Conservation (phyloP, 1,140 invertebrate species). For the Proctacanthus coquilletti region DNA sequence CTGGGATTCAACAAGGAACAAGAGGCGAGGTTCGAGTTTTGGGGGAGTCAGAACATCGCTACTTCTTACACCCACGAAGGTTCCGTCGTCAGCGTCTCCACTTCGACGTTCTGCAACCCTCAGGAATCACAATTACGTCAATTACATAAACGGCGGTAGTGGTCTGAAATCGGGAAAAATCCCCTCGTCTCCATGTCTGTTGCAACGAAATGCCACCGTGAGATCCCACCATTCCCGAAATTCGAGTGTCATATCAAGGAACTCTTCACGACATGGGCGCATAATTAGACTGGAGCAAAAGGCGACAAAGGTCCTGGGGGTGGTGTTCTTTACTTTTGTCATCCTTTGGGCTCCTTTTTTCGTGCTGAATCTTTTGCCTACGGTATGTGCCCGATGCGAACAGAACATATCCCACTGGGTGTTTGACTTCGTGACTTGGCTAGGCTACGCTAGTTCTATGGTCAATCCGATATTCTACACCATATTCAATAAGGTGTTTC, state of each 20-base stretch:
- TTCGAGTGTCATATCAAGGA: constrained; percentile 63
- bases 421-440: constrained; percentile 75
- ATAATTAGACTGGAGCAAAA: constrained; percentile 78
- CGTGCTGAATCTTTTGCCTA: constrained; percentile 68
- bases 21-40: constrained; percentile 39
- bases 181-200: constrained; percentile 32
- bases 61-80: constrained; percentile 28
- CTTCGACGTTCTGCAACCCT: constrained; percentile 38
- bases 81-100: constrained; percentile 29
- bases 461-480: constrained; percentile 92
- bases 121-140: constrained; percentile 37
- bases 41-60: constrained; percentile 37
- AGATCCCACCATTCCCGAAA: constrained; percentile 52
- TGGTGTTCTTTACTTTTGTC: constrained; percentile 88
- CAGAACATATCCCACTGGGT: constrained; percentile 55
- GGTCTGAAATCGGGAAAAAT: constrained; percentile 14
- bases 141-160: constrained; percentile 12
- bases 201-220: constrained; percentile 31
- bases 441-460: constrained; percentile 85
- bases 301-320: constrained; percentile 83
- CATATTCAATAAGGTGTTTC: constrained; percentile 86
- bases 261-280: constrained; percentile 61
- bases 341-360: constrained; percentile 90
- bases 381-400: constrained; percentile 61
- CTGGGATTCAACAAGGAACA: constrained; percentile 40